Evolutionary conservation across 1,140 invertebrate genomes (phyloP).

Genomic region (Drosophila sturtevanti): DNA sequence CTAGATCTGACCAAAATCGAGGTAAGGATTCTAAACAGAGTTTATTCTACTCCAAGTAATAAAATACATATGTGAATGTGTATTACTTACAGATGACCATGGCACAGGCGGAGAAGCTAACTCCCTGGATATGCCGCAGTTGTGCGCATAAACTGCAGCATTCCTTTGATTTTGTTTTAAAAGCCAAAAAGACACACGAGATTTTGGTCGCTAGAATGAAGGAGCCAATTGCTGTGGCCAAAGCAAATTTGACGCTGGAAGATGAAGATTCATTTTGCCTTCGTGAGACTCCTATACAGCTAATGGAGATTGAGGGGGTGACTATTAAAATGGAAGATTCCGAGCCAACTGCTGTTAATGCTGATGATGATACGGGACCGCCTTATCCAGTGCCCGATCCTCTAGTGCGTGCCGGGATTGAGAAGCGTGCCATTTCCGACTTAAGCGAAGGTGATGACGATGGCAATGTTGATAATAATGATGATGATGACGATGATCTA

Average conservation of each 20-base stretch:
- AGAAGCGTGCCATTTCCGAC: constrained; percentile 20
- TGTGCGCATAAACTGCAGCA: constrained; percentile 51
- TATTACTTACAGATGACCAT: constrained; percentile 32
- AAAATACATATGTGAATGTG: too few relatives aligned
- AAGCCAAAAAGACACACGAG: constrained; percentile 48
- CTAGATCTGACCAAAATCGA: constrained; percentile 51
- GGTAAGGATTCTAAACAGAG: constrained; percentile 18
- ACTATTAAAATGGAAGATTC: constrained; percentile 60
- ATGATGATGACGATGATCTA: constrained; percentile 28
- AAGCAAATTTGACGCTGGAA: constrained; percentile 11
- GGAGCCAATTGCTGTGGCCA: constrained; percentile 27
- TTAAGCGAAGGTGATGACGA: constrained; percentile 38
- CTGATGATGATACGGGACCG: too few relatives aligned
- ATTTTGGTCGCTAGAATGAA: too few relatives aligned
- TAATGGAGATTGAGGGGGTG: constrained; percentile 57
- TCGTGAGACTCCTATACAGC: constrained; percentile 56
- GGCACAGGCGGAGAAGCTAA: constrained; percentile 40
- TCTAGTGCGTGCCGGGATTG: constrained; percentile 36
- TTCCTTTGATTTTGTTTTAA: constrained; percentile 56
- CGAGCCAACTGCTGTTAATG: constrained; percentile 2
- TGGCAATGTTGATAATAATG: not conserved
- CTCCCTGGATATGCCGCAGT: constrained; percentile 53
- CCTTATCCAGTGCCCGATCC: constrained; percentile 31
- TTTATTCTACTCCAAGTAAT: too few relatives aligned
- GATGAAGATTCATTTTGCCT: constrained; percentile 44